Evolutionary conservation across 2,888 invertebrate species (phyloP).

Genomic region (Nematopogon swammerdamellus): DNA sequence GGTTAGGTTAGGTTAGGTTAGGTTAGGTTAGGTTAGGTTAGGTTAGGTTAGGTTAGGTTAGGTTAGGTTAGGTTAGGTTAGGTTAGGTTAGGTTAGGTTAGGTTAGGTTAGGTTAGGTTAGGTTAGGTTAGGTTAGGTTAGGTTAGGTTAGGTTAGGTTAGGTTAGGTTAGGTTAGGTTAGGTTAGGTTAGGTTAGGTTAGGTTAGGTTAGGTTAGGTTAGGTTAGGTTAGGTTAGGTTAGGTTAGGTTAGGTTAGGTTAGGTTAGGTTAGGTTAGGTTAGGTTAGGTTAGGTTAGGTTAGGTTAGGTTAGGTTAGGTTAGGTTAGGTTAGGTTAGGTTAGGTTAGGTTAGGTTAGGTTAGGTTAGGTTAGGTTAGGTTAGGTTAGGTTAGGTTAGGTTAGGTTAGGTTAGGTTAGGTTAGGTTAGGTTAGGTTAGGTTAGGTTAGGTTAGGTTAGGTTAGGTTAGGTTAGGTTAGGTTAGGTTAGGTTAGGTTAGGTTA

Average conservation of each 20-base stretch:
- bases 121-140: conserved; percentile 4
- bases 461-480: conserved; percentile 11
- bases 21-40: conserved; percentile 4
- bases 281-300: conserved; percentile 11
- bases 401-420: conserved; percentile 6
- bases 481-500: conserved; percentile 10
- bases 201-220: conserved; percentile 5
- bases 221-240: conserved; percentile 7
- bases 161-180: conserved; percentile 2
- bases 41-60: conserved; percentile 5
- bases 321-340: conserved; percentile 7
- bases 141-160: conserved; percentile 7
- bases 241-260: conserved; percentile 5
- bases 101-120: conserved; percentile 2
- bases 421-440: conserved; percentile 5
- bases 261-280: conserved; percentile 8
- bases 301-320: conserved; percentile 10
- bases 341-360: conserved; percentile 7
- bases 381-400: conserved; percentile 4
- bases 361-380: conserved; percentile 6
- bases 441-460: conserved; percentile 4
- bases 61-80: conserved; percentile 5
- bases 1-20: conserved; percentile 8
- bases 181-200: conserved; percentile 3
- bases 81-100: conserved; percentile 7